Base-by-base conservation (phyloP, 2,797 vertebrate genomes). In the Gymnoscopelus microlampas region DNA sequence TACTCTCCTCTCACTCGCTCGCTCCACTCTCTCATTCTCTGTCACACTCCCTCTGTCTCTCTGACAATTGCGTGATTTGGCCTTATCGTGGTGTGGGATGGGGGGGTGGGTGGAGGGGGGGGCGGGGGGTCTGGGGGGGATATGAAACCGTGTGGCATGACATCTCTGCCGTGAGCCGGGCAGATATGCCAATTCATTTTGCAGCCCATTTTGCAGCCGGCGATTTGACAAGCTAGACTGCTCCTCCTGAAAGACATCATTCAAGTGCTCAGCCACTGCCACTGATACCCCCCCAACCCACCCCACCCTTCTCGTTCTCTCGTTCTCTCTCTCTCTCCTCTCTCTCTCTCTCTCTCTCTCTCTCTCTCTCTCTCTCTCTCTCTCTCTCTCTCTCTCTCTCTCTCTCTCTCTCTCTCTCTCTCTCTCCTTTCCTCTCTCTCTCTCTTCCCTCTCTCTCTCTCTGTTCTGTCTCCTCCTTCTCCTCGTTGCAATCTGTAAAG, bases 201-300 rank as follows among this genome's bases (percentile, higher is more conserved):
- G 92, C 86, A 93, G 93, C 95, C 92, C 96, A 97, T 99, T 97
- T 93, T 93, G 92, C 86, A 93, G 93, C 95, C 92, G 70, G 59
- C 92, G 93, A 96, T 97, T 96, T 97, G 97, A 98, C 97, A 98
- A 97, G 97, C 97, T 97, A 97, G 95, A 96, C 96, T 98, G 97
- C 96, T 94, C 95, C 95, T 95, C 94, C 95, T 98, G 97, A 99
- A 98, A 99, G 96, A 94, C 96, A 95, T 96, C 95, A 91, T 94
- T 99, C 96, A 98, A 96, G 95, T 93, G 77, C 87, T 85, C 88
- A 88, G 87, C 89, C 91, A 80, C 89, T 57, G 73, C 91, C 92
- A 81, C 91, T 85, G 82, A 91, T 92, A 91, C 91, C 86, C 82
- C 80, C 86, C 76, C 88, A 88, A 84, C 85, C 77, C 81, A 81